These are phyloP conservation scores for Eleginops maclovinus DNA, from an alignment of 2,113 vertebrate species.

Conservation along the genomic window DNA sequence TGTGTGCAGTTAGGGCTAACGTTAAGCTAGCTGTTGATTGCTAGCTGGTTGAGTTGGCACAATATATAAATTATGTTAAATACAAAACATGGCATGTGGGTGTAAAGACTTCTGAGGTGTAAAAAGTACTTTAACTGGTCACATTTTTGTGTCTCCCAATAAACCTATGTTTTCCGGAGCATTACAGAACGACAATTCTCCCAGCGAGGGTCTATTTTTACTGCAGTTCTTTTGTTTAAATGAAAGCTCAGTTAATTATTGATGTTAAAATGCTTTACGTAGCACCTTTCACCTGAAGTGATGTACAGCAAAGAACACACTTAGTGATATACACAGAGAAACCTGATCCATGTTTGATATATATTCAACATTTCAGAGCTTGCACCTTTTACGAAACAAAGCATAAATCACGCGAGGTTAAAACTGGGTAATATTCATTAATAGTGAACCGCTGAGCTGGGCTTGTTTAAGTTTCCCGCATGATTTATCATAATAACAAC, in stretches of 20 bases:
- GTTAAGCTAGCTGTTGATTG: too few species aligned
- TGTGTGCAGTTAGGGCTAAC: too few species aligned
- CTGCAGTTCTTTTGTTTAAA: background rate
- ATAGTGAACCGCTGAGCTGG: constrained; percentile 29
- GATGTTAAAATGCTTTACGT: constrained; percentile 1
- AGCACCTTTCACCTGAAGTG: constrained; percentile 3
- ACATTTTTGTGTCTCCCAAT: background rate
- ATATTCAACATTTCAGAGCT: constrained; percentile 31
- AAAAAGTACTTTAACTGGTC: too few species aligned
- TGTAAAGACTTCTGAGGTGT: too few species aligned
- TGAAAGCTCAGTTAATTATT: background rate
- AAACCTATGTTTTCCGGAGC: background rate
- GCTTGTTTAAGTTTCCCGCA: constrained; percentile 59
- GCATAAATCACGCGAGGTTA: constrained; percentile 62
- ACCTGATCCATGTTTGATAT: constrained; percentile 31
- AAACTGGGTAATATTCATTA: constrained; percentile 58
- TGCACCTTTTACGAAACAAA: constrained; percentile 31
- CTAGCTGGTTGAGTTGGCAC: too few species aligned
- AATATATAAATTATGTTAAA: too few species aligned
- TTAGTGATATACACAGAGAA: constrained; percentile 13
- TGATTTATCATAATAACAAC: constrained; percentile 62
- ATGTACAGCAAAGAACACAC: background rate
- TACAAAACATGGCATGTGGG: too few species aligned
- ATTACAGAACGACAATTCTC: background rate
- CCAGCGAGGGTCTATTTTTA: background rate